Conservation (phyloP, 2,797 vertebrate species). For the Eptatretus atami region DNA sequence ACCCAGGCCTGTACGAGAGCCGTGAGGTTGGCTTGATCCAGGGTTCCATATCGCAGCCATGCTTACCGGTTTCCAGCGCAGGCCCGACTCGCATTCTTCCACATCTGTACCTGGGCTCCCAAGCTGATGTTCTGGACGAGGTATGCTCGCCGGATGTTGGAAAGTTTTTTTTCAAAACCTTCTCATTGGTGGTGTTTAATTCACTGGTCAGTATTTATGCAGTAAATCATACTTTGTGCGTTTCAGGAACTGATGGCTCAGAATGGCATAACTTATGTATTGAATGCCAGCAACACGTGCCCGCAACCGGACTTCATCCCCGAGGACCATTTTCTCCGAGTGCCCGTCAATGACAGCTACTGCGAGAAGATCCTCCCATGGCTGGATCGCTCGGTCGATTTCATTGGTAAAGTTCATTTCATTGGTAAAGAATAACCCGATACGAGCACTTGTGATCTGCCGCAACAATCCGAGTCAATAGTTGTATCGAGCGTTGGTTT, state of each 20-base stretch:
- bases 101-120: constrained; percentile 77
- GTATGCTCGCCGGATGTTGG: constrained; percentile 14
- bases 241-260: constrained; percentile 69
- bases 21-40: constrained; percentile 34
- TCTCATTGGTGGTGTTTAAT: not conserved
- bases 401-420: constrained; percentile 81
- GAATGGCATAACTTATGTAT: constrained; percentile 47
- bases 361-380: constrained; percentile 89
- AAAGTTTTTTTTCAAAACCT: not conserved
- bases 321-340: constrained; percentile 55
- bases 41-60: constrained; percentile 50
- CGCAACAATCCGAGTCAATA: no score
- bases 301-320: constrained; percentile 80
- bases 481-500: no score
- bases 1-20: constrained; percentile 67
- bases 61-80: constrained; percentile 30
- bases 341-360: constrained; percentile 84
- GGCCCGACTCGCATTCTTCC: constrained; percentile 75
- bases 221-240: not conserved
- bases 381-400: constrained; percentile 71
- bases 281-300: constrained; percentile 76
- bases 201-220: not conserved
- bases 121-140: constrained; percentile 71
- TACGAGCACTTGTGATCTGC: no score
- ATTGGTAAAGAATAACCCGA: constrained; percentile 27